Conservation (phyloP, 2,797 vertebrate species). For the Cheirogaleus major region DNA sequence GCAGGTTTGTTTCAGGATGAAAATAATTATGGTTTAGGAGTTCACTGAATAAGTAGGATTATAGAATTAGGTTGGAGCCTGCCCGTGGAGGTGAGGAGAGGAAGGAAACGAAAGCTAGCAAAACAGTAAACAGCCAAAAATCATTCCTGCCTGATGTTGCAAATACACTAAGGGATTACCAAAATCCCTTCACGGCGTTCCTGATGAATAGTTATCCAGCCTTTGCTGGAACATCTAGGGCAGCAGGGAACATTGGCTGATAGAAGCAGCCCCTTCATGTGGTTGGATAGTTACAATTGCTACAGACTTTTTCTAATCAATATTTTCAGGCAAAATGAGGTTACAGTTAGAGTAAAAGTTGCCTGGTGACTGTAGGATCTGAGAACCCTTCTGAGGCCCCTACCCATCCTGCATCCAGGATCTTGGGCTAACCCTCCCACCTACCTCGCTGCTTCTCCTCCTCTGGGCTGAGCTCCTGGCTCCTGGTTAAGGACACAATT, state of each 20-base stretch:
- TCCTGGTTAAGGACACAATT: background rate
- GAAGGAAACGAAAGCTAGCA: background rate
- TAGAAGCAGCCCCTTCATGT: background rate
- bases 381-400: background rate
- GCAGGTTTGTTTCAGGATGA: constrained; percentile 46
- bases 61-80: background rate
- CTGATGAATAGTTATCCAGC: rapidly evolving
- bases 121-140: background rate
- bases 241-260: background rate
- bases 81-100: background rate
- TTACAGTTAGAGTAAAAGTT: background rate
- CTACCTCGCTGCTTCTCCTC: background rate
- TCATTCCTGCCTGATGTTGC: constrained; percentile 17
- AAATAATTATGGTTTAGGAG: constrained; percentile 12
- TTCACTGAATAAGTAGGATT: constrained; percentile 41
- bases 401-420: background rate
- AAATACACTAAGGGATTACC: constrained; percentile 13
- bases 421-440: background rate
- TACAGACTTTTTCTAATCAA: background rate
- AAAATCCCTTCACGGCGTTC: background rate
- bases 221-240: background rate
- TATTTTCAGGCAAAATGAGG: background rate
- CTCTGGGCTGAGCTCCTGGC: background rate
- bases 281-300: background rate
- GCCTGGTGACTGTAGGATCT: background rate